Evolutionary conservation across 1,140 invertebrate genomes (phyloP), one percentile per base, ranked within the genome.

Genomic region (Gryon sp.): DNA sequence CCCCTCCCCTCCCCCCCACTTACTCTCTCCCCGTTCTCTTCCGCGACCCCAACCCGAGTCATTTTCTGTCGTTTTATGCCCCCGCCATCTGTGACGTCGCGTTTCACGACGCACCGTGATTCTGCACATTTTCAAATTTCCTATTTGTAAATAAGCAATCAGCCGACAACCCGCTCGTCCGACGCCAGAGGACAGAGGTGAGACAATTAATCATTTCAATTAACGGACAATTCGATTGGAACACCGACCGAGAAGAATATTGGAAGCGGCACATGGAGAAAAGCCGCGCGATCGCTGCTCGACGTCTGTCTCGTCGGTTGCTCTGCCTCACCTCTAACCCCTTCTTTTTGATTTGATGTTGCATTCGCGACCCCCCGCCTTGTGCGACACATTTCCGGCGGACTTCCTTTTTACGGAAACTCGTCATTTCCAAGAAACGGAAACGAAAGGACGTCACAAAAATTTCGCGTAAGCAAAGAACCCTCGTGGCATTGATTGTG

Each of bases 81-180:
- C 40, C 77, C n/a, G 16, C 20, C 74, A 53, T 36, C 43, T 46
- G 52, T 16, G 40, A 26, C 15, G 46, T 14, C 26, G 20, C 59
- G 22, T 15, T 40, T 46, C 38, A 38, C 36, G 36, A 38, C 40
- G 34, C 16, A 34, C 40, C 68, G 46, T 63, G 45, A 79, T 74
- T 78, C 75, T 76, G 82, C 82, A 83, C 86, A 87, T 88, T 89
- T 88, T 89, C 87, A 85, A 87, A 89, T 89, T 89, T 88, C 87
- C 87, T 89, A 88, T 89, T 89, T 89, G 87, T 87, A 88, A 89
- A 89, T 88, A 89, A 89, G 87, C 87, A 89, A 89, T 88, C 86
- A 88, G 80, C 79, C 46, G 45, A 69, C 43, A 34, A 63, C 32
- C 55, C 59, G 80, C 26, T 60, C 60, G 72, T 52, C 52, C 78